Base-by-base conservation (phyloP, 2,888 invertebrate species). In the Parapristionchus giblindavisi region DNA sequence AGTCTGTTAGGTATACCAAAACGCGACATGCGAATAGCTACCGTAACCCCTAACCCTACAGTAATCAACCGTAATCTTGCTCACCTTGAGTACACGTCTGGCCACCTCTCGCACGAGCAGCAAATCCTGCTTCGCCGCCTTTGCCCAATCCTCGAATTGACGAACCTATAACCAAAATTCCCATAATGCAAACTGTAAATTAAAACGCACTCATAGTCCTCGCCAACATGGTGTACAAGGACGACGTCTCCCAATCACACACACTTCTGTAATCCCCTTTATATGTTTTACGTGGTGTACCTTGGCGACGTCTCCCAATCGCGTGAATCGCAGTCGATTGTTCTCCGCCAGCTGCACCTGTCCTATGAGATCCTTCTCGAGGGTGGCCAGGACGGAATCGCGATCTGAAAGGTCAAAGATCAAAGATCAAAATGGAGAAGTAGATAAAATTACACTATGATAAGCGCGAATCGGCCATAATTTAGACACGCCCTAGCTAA, bases 281-380 rank as follows among this genome's bases (percentile, higher is more conserved):
- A 58, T 14, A 17, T 27, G 29, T 14, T 29, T 2, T 29, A 3
- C 6, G 24, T 52, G 36, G n/a, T n/a, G n/a, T n/a, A 93, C 93
- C 83, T 94, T 94, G 0, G 94, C 92, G 4, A 96, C 92, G 89
- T 95, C 95, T 8, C 96, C 96, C 86, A 95, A 91, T 17, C 94
- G 93, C 86, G 93, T 93, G 88, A 94, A 94, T 88, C 96, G 94
- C 89, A 95, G 94, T 75, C 94, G 90, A 75, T 94, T 96, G 27
- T 75, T 78, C 58, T 83, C 82, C 2, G 84, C 83, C 14, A 78
- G 52, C 29, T 81, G 78, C 27, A 84, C 77, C 70, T 83, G 83
- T 17, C 80, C 81, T 43, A 83, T 83, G 21, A 83, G 75, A 0
- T 79, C 79, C 60, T 79, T 80, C 74, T 83, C 83, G 54, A 83